Evolutionary conservation across 2,113 vertebrate genomes (phyloP), one percentile per base, ranked within the genome.

Genomic region (Anser brachyrhynchus): DNA sequence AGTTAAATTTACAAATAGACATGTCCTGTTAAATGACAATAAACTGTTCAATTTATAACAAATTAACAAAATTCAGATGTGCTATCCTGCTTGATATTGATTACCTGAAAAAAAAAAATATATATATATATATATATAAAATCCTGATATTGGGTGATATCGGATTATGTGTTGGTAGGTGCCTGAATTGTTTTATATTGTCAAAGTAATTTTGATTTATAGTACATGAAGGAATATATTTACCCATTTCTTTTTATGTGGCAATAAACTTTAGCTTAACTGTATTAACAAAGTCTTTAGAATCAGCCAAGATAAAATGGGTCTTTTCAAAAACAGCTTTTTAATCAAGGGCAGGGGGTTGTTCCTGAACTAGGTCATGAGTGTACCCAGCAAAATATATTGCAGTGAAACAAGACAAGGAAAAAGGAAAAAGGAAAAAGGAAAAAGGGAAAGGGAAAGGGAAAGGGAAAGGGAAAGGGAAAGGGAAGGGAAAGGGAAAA

Each of bases 31-130:
- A 72, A 70, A 65, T 65, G 10, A 26, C 9, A 86, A 65, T 23
- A 90, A 69, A 77, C n/a, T 93, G 13, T 89, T 72, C 73, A 80
- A n/a, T 37, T 13, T 55, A 13, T 46, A 15, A 44, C 85, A 71
- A 95, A 96, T 82, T 58, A 19, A 92, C 70, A 84, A 93, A 87
- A 75, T 84, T 18, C 13, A 84, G 10, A 26, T 77, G 33, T 89
- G 28, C 4, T 39, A 91, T 71, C 29, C 13, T 26, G 52, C 19
- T 90, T 90, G 37, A 61, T 85, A 85, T 19, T 72, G 33, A 90
- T 2, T 59, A 26, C 64, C 4, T 72, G 18, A 22, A 71, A 79
- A 93, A 85, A 6, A 33, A 4, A 74, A 17, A 18, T 44, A n/a
- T n/a, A 44, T 15, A 44, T 44, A 44, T 17, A 44, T 44, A 44